These are phyloP conservation scores for Crossaster papposus DNA, from an alignment of 53 echinoderm and acorn worm species.

Conservation along the genomic window DNA sequence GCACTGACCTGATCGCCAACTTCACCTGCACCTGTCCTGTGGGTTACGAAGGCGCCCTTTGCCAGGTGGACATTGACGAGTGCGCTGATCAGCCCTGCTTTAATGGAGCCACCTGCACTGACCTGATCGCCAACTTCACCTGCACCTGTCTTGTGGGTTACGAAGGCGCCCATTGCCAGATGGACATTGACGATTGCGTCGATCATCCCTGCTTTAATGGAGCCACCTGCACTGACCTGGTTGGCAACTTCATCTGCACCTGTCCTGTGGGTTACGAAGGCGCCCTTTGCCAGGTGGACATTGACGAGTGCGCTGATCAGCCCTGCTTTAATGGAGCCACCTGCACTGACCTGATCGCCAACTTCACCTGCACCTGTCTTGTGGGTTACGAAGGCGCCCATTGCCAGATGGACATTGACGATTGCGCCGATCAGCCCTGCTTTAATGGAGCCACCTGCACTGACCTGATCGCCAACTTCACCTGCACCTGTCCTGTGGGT, in stretches of 20 bases:
- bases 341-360: constrained; percentile 10
- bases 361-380: constrained; percentile 26
- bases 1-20: neutral
- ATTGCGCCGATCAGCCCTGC: constrained; percentile 27
- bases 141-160: constrained; percentile 37
- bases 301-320: constrained; percentile 23
- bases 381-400: constrained; percentile 46
- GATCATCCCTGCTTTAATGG: constrained; percentile 1
- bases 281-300: constrained; percentile 15
- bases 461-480: constrained; percentile 9
- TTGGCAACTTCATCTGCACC: constrained; percentile 20
- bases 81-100: constrained; percentile 4
- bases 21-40: constrained; percentile 21
- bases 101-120: constrained; percentile 33
- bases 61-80: constrained; percentile 44
- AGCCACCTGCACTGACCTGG: constrained; percentile 38
- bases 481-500: constrained; percentile 23
- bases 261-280: constrained; percentile 48
- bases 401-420: constrained; percentile 44
- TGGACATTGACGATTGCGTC: constrained; percentile 37
- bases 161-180: constrained; percentile 38
- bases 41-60: constrained; percentile 47
- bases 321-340: constrained; percentile 42
- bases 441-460: constrained; percentile 23
- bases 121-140: constrained; percentile 27